phyloP scores from a whole-genome alignment of 2,888 invertebrate species.

The Orthosia gothica region DNA sequence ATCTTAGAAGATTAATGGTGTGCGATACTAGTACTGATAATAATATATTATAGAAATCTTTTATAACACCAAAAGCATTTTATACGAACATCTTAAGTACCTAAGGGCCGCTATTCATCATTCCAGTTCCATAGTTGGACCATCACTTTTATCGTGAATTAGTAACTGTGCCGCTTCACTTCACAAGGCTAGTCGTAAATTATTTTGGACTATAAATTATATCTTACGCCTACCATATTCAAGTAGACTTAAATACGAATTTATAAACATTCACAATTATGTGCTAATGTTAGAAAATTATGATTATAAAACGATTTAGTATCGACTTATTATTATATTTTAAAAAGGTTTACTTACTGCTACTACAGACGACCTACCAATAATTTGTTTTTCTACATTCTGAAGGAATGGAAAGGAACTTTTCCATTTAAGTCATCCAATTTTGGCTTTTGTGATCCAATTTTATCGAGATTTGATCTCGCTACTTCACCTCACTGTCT shows the following conservation, averaged over 20 bases:
- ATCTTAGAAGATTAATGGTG: conserved; percentile 46
- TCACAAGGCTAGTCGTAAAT: conserved; percentile 21
- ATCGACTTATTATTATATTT: too few relatives aligned
- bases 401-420: too few relatives aligned
- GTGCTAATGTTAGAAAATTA: not conserved
- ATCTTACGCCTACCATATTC: not conserved
- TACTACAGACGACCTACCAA: too few relatives aligned
- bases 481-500: too few relatives aligned
- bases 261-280: conserved; percentile 4
- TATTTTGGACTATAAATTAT: conserved; percentile 15
- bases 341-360: too few relatives aligned
- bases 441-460: too few relatives aligned
- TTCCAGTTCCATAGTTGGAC: not conserved
- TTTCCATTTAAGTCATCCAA: too few relatives aligned
- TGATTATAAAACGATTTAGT: too few relatives aligned
- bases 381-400: too few relatives aligned
- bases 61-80: conserved; percentile 19
- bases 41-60: conserved; percentile 2
- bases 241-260: not conserved
- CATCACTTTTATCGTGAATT: conserved; percentile 10
- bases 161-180: not conserved
- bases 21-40: conserved; percentile 5
- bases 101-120: conserved; percentile 17
- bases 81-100: conserved; percentile 1
- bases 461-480: too few relatives aligned